Evolutionary conservation across 2,797 vertebrate genomes (phyloP), one percentile per base, ranked within the genome.

Genomic region (Kryptopterus vitreolus): DNA sequence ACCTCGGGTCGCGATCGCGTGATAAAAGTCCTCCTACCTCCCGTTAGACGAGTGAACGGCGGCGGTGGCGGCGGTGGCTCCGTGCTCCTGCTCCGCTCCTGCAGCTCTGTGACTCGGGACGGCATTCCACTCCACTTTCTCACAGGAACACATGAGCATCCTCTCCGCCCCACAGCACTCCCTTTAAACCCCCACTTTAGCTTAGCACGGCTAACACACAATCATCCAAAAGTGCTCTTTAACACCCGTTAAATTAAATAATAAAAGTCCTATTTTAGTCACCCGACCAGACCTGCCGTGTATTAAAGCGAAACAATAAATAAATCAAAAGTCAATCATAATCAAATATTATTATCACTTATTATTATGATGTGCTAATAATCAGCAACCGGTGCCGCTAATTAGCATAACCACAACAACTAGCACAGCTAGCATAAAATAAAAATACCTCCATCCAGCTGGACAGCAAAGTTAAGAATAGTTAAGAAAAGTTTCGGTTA

Each of bases 91-190:
- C 81, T 94, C 94, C 88, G 93, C 93, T 87, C 93, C 92, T 66
- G 87, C 92, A 69, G 92, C 89, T 18, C 92, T 91, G 87, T 92
- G 92, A 77, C 91, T 91, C 48, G 92, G 80, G 20, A 91, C 83
- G 43, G 92, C 81, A 87, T 91, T 93, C 87, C 92, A 93, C 87
- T 94, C 93, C 89, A 90, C 90, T 90, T 94, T 95, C 58, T 94
- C 93, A 77, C 90, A 92, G 83, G 94, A 95, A 86, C 92, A 94
- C 93, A 93, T 94, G 87, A 93, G 89, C 93, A 93, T 93, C 81
- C 38, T 90, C 33, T 66, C 53, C 53, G n/a, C 59, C 22, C n/a
- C 38, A 33, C 24, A 12, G 18, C 68, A 50, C 75, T 75, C 77
- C 65, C 53, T 79, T 1, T 38, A 52, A 62, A 48, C 70, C 33